Conservation (phyloP, 2,888 invertebrate species). For the Capitulum mitella region DNA sequence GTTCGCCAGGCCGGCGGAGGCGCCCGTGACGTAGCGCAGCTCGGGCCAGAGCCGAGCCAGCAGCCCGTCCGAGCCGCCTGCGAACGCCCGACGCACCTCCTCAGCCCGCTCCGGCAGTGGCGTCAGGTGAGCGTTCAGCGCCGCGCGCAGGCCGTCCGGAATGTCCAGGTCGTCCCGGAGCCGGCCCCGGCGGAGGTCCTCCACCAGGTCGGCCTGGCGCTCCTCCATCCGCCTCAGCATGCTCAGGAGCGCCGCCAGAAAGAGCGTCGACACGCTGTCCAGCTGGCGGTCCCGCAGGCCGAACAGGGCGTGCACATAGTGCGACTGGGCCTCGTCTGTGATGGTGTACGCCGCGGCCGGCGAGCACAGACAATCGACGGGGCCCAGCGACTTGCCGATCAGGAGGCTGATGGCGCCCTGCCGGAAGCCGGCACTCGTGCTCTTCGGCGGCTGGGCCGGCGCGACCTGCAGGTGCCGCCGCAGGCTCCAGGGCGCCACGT, state of each 20-base stretch:
- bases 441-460: neutral
- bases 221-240: neutral
- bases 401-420: neutral
- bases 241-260: neutral
- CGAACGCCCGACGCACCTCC: neutral
- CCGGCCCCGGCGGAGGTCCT: neutral
- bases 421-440: neutral
- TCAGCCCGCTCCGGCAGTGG: neutral
- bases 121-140: neutral
- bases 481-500: neutral
- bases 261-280: neutral
- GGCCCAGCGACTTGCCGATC: neutral
- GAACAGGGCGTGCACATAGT: neutral
- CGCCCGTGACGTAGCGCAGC: neutral
- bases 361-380: neutral
- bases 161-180: neutral
- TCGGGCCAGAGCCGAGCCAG: neutral
- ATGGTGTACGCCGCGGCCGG: neutral
- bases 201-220: neutral
- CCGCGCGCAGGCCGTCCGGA: neutral
- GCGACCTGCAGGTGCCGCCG: neutral
- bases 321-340: neutral
- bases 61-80: neutral
- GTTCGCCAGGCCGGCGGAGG: neutral
- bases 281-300: neutral